Evolutionary conservation across 2,113 vertebrate genomes (phyloP).

Genomic region (Tachysurus vachellii): DNA sequence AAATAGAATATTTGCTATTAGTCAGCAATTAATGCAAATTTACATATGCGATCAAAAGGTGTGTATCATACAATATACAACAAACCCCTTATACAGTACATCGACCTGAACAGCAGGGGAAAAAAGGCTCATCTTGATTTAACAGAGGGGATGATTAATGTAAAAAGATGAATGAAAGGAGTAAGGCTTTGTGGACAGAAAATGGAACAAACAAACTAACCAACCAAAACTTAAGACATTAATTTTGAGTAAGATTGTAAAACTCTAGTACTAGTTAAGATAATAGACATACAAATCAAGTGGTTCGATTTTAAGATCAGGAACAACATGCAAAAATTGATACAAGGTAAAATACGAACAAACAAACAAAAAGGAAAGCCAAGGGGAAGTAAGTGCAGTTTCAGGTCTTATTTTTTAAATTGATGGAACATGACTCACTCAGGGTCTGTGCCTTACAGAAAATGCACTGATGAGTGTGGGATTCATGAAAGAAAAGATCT

Average conservation of each 20-base stretch:
- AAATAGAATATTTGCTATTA: slow-evolving; percentile 90
- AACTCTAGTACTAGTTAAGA: slow-evolving; percentile 54
- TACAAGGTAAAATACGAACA: slow-evolving; percentile 23
- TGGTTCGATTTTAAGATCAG: slow-evolving; percentile 59
- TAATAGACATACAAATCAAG: slow-evolving; percentile 55
- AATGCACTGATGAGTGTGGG: slow-evolving; percentile 6
- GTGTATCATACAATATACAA: slow-evolving; percentile 90
- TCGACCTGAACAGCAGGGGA: slow-evolving; percentile 79
- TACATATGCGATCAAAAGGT: slow-evolving; percentile 90
- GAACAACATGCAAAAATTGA: slow-evolving; percentile 62
- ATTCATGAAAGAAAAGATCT: slow-evolving; percentile 16
- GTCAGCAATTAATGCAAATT: slow-evolving; percentile 96
- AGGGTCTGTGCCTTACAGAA: slow-evolving; percentile 32
- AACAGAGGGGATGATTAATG: slow-evolving; percentile 54
- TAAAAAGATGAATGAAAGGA: slow-evolving; percentile 76
- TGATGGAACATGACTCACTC: slow-evolving; percentile 49
- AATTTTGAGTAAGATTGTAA: slow-evolving; percentile 56
- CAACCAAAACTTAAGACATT: slow-evolving; percentile 42
- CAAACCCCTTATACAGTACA: slow-evolving; percentile 78
- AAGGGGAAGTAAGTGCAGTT: slow-evolving; percentile 64
- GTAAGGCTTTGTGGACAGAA: slow-evolving; percentile 75
- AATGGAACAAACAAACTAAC: slow-evolving; percentile 51
- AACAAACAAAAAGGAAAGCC: slow-evolving; percentile 26
- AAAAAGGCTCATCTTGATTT: slow-evolving; percentile 66
- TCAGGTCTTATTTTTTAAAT: slow-evolving; percentile 62